Conservation (phyloP, 2,113 vertebrate genomes). For the Condylura cristata region DNA sequence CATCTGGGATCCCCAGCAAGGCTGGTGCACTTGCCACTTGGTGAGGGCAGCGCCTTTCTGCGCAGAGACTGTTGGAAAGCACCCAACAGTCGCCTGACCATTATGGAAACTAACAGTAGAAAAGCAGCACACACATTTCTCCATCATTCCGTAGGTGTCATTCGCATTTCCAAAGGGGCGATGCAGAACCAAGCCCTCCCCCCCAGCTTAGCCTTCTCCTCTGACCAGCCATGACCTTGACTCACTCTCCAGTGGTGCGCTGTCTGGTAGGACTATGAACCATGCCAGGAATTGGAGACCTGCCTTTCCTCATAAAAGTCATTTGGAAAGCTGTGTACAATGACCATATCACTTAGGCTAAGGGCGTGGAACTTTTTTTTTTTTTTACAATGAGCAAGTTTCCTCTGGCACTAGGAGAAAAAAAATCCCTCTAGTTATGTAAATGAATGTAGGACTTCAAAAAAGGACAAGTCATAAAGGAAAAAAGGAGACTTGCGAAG, state of each 20-base stretch:
- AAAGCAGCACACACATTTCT: conserved; percentile 11
- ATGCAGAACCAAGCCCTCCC: not conserved
- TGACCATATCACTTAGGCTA: conserved; percentile 21
- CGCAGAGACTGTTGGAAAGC: not conserved
- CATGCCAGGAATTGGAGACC: conserved; percentile 21
- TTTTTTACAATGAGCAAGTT: conserved; percentile 28
- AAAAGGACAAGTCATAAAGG: conserved; percentile 62
- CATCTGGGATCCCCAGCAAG: not conserved
- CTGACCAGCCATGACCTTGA: conserved; percentile 40
- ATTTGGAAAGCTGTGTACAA: conserved; percentile 62
- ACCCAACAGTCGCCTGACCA: not conserved
- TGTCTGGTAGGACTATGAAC: not conserved
- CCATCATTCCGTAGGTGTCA: not conserved
- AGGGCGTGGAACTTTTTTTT: not conserved
- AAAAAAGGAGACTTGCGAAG: not conserved
- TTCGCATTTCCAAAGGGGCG: conserved; percentile 8
- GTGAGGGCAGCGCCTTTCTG: not conserved
- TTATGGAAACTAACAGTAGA: conserved; percentile 32
- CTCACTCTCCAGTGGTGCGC: not conserved
- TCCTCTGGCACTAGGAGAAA: conserved; percentile 42
- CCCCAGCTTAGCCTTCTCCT: not conserved
- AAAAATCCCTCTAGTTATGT: conserved; percentile 62
- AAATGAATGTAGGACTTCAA: conserved; percentile 76
- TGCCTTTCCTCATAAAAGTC: conserved; percentile 54
- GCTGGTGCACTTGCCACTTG: not conserved